Conservation (phyloP, 1,140 invertebrate genomes). For the Leguminivora glycinivorella region DNA sequence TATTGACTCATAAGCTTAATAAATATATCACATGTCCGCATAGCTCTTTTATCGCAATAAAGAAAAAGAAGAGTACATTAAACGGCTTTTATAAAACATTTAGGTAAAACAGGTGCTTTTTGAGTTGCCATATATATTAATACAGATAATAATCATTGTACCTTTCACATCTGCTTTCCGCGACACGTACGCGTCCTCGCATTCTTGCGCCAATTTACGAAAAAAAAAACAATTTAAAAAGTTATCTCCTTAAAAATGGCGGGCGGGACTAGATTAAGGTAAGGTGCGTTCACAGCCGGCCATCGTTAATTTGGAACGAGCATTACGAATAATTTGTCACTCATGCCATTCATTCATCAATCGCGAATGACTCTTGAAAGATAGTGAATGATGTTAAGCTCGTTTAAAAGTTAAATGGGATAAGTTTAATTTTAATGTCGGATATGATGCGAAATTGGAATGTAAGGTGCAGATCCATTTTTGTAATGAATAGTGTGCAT, state of each 20-base stretch:
- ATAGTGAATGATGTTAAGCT: constrained; percentile 10
- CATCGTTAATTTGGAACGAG: constrained; percentile 12
- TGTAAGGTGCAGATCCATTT: not conserved
- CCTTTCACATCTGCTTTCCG: constrained; percentile 19
- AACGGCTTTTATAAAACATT: constrained; percentile 15
- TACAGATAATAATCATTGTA: constrained; percentile 18
- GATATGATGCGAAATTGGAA: not conserved
- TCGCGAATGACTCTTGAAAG: constrained; percentile 16
- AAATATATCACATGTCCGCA: constrained; percentile 9
- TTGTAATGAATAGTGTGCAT: not conserved
- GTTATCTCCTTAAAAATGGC: constrained; percentile 17
- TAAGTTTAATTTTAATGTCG: constrained; percentile 5
- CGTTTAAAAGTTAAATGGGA: constrained; percentile 21
- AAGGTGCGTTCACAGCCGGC: constrained; percentile 14
- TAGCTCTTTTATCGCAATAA: not conserved
- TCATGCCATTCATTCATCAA: constrained; percentile 24
- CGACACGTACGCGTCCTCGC: not conserved
- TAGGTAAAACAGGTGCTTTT: constrained; percentile 13
- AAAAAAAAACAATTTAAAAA: constrained; percentile 23
- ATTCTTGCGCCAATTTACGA: constrained; percentile 10
- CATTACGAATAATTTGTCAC: constrained; percentile 19
- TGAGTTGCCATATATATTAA: constrained; percentile 6
- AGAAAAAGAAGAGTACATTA: not conserved
- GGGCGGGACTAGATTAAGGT: constrained; percentile 19
- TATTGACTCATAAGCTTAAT: not conserved